Base-by-base conservation (phyloP, 2,113 vertebrate species). In the Elanus axillaris region DNA sequence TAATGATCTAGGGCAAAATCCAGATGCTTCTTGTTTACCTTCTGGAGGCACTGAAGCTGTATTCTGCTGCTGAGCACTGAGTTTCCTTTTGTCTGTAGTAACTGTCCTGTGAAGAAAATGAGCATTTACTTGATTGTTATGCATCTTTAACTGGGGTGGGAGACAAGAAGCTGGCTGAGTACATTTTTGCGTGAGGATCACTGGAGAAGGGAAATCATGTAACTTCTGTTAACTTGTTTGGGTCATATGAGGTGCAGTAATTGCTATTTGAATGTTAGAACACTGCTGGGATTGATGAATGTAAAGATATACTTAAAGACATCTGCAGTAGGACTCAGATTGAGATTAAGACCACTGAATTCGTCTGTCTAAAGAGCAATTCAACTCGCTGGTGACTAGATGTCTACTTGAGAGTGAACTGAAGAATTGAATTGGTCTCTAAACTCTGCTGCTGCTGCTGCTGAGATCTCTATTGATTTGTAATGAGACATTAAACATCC, bases 201-300 rank as follows among this genome's bases (percentile, higher is more conserved):
- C 40, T 55, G 40, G 32, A 74, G 50, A 60, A 69, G n/a, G 36
- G 27, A 56, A 73, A 52, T 67, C 71, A 25, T 59, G 22, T 83
- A 59, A 53, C 38, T 59, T 68, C 9, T 59, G 5, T 73, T 55
- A 69, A 64, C 11, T 77, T 71, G 53, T 14, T 38, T 74, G 45
- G 26, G 31, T 71, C 26, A 13, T 68, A 38, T 0, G 2, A 75
- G n/a, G 50, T 0, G 0, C 45, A 36, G 43, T 74, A 56, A 42
- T 27, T 78, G 48, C 45, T 79, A 2, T 84, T 79, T 66, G 77
- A 87, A 36, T 55, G 32, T 64, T 90, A 64, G 63, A 80, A 71
- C 25, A 29, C 52, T 40, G 56, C 52, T 66, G 52, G 10, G 52
- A 32, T 40, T 66, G 73, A 45, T 60, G 52, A 59, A 55, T 25